A percentile compares a stretch with the other conserved stretches of the same genome.
phyloP scores from a whole-genome alignment of 2,888 invertebrate species.

The Eupithecia insigniata region DNA sequence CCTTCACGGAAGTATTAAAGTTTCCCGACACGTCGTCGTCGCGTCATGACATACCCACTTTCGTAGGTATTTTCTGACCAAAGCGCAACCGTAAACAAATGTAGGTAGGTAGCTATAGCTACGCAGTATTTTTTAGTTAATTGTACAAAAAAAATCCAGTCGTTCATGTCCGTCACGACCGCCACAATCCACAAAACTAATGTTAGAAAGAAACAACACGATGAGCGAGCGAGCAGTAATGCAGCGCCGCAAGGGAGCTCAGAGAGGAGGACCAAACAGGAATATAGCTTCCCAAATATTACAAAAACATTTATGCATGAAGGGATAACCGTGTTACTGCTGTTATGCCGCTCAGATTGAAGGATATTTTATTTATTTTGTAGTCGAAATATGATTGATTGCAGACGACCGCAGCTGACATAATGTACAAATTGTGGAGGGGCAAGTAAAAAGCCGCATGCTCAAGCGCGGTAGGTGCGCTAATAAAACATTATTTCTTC shows the following conservation, averaged over 20 bases:
- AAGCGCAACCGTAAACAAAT: neutral
- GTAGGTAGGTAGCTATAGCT: too few relatives aligned
- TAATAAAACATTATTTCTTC: conserved; percentile 63
- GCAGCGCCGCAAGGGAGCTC: conserved; percentile 57
- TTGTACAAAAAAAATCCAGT: conserved; percentile 23
- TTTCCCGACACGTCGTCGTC: neutral
- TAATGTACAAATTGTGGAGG: conserved; percentile 69
- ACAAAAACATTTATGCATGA: conserved; percentile 81
- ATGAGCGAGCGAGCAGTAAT: conserved; percentile 52
- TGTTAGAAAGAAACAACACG: conserved; percentile 64
- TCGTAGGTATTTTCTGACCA: neutral
- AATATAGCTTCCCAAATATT: conserved; percentile 75
- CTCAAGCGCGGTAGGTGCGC: conserved; percentile 55
- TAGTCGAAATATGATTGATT: conserved; percentile 60
- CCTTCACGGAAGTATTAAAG: neutral
- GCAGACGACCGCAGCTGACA: conserved; percentile 53
- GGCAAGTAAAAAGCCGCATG: conserved; percentile 59
- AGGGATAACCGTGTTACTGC: conserved; percentile 75
- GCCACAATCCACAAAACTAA: conserved; percentile 29
- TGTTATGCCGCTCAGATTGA: conserved; percentile 69
- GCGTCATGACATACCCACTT: neutral
- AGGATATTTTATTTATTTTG: conserved; percentile 64
- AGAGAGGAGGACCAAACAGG: conserved; percentile 56
- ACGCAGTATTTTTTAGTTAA: conserved; percentile 3
- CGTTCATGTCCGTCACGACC: conserved; percentile 14